Base-by-base conservation (phyloP, 2,888 invertebrate genomes). In the Chloromyia formosa region DNA sequence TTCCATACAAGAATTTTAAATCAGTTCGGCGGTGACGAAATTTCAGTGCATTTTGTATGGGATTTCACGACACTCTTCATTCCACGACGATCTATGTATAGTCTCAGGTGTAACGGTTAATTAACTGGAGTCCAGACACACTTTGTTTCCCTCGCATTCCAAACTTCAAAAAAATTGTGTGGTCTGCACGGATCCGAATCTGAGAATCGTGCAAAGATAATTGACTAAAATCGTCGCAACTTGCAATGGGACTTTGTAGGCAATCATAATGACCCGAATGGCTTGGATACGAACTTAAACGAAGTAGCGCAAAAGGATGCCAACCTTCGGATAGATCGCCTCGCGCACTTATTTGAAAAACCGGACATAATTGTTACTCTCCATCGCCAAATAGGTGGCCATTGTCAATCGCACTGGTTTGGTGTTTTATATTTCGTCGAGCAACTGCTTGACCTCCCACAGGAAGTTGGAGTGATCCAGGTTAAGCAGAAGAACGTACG, bases 401-500 rank as follows among this genome's bases (percentile, higher is more conserved):
- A 98, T 88, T 0, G 96, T 96, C 80, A 94, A 94, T 73, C 89
- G 88, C 0, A 98, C 91, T 80, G 92, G 88, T 4, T 86, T 80
- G 0, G 97, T 94, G 78, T 91, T 90, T 78, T 95, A 93, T 53
- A 98, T 91, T 61, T 90, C 89, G 1, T 84, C 83, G 0, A 93
- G 90, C 72, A 96, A 87, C 79, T 94, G 91, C 79, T 95, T 93
- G 3, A 91, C 89, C 85, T 94, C 94, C 91, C 93, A 93, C 87
- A 94, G 90, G 81, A 94, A 93, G 80, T 97, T 96, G 0, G 89
- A 86, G 83, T 97, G 94, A 76, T 96, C 94, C 73, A 99, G 87
- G 86, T 98, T 98, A 62, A 99, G 88, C 69, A 99, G 86, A 42
- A 98, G 93, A 73, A 98, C 91, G 82, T 98, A 99, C 0, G 94